A percentile compares a stretch with the other conserved stretches of the same genome.
These are phyloP conservation scores for Sebastes taczanowskii DNA, from an alignment of 2,797 vertebrate genomes.

Conservation along the genomic window DNA sequence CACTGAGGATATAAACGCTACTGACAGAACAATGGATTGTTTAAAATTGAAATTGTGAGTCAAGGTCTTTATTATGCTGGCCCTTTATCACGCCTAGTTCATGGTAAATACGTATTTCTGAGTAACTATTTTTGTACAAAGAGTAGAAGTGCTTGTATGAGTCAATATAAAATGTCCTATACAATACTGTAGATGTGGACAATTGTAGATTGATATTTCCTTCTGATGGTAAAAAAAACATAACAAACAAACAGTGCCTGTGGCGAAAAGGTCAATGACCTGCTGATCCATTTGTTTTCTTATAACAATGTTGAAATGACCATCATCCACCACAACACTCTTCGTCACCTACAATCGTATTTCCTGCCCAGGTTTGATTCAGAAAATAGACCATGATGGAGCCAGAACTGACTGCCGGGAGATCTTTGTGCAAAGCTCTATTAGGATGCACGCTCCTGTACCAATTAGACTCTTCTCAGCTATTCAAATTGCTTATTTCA, in stretches of 20 bases:
- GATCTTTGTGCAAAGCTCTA: background rate
- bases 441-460: background rate
- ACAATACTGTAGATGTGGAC: background rate
- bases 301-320: background rate
- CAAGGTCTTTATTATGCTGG: too few species aligned
- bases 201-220: too few species aligned
- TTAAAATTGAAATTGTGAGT: too few species aligned
- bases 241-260: too few species aligned
- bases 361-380: background rate
- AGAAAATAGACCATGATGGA: background rate
- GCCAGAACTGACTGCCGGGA: background rate
- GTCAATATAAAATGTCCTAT: too few species aligned
- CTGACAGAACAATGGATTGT: too few species aligned
- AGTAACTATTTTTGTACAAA: too few species aligned
- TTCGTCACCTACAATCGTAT: background rate
- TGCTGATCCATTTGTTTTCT: background rate
- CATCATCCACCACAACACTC: background rate
- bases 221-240: too few species aligned
- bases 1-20: too few species aligned
- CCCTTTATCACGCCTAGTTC: too few species aligned
- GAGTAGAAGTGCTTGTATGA: too few species aligned
- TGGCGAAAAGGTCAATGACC: background rate
- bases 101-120: too few species aligned
- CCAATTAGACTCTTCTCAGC: background rate
- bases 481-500: background rate